Evolutionary conservation across 2,113 vertebrate species (phyloP).

Genomic region (Parotia lawesii): DNA sequence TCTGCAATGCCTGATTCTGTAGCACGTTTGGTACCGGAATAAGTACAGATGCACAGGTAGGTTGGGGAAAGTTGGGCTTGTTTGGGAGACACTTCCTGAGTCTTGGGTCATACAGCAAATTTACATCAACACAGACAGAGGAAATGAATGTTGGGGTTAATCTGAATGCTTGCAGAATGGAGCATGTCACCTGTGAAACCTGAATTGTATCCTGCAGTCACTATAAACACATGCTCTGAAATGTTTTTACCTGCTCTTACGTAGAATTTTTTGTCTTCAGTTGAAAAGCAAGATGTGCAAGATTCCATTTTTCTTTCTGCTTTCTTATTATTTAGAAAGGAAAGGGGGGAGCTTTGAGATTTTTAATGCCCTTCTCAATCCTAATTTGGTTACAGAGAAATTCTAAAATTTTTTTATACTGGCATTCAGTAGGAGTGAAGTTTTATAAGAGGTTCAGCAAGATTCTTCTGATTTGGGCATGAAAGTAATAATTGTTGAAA

Average conservation of each 20-base stretch:
- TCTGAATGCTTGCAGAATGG: background rate
- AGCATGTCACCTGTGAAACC: background rate
- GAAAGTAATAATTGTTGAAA: background rate
- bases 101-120: background rate
- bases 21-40: background rate
- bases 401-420: background rate
- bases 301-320: background rate
- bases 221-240: background rate
- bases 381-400: background rate
- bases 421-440: background rate
- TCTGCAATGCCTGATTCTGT: conserved; percentile 45
- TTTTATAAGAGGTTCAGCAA: background rate
- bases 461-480: background rate
- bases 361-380: background rate
- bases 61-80: background rate
- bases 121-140: background rate
- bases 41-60: background rate
- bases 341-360: background rate
- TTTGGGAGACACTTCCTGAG: background rate
- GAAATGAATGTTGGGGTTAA: background rate
- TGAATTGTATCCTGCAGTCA: background rate
- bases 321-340: background rate
- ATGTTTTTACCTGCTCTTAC: background rate
- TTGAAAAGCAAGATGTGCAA: background rate
- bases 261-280: background rate